These are phyloP conservation scores for Cyrtonyx montezumae DNA, from an alignment of 2,113 vertebrate species.

Conservation along the genomic window DNA sequence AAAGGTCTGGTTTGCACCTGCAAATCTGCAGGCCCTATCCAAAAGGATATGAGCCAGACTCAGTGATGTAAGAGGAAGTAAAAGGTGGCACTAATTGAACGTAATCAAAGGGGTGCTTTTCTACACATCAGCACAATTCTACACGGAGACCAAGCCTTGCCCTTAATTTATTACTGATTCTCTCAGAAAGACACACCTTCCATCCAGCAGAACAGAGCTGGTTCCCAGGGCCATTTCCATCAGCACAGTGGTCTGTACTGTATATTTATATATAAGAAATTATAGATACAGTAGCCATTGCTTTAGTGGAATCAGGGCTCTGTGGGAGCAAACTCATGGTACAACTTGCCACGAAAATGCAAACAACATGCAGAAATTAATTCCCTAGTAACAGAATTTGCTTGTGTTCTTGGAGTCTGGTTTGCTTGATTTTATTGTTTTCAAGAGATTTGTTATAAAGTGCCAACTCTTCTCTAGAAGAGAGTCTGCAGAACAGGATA, in stretches of 20 bases:
- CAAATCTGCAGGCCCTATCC: not conserved
- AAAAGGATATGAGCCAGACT: not conserved
- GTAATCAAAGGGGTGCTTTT: slow-evolving; percentile 34
- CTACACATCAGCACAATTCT: slow-evolving; percentile 21
- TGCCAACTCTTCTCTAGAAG: not conserved
- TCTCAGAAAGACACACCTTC: not conserved
- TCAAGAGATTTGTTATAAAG: not conserved
- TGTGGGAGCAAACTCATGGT: not conserved
- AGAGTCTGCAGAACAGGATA: not conserved
- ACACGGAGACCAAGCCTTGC: not conserved
- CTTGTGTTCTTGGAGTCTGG: not conserved
- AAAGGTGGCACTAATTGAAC: slow-evolving; percentile 20
- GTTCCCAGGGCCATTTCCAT: not conserved
- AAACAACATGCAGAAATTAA: not conserved
- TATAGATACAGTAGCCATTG: not conserved
- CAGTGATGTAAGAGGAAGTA: slow-evolving; percentile 22
- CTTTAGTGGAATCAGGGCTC: not conserved
- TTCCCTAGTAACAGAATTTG: not conserved
- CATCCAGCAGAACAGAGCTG: not conserved
- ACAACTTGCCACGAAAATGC: not conserved
- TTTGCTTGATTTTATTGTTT: not conserved
- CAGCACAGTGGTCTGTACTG: not conserved
- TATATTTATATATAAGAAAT: not conserved
- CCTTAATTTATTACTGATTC: not conserved
- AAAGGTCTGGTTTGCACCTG: not conserved